Conservation (phyloP, 2,113 vertebrate genomes). For the Brachyistius frenatus region DNA sequence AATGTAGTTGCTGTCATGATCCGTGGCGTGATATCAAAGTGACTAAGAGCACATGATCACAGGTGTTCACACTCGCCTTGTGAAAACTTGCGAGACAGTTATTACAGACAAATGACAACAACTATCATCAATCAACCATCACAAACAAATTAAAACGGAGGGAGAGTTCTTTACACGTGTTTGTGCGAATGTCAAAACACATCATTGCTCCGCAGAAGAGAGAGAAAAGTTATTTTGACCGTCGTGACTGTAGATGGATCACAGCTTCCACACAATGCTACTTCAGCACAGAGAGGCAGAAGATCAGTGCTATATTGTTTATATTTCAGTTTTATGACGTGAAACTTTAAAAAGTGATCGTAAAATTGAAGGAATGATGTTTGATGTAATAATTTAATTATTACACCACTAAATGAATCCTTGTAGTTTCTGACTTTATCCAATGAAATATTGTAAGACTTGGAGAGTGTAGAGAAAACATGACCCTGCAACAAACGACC, state of each 20-base stretch:
- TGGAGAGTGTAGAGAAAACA: no score
- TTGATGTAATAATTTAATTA: no score
- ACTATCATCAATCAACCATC: slow-evolving; percentile 26
- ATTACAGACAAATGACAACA: slow-evolving; percentile 42
- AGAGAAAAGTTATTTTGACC: neutral
- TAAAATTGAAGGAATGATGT: no score
- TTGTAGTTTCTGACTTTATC: no score
- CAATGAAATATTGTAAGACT: no score
- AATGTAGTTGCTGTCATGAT: slow-evolving; percentile 34
- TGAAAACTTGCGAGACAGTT: slow-evolving; percentile 24
- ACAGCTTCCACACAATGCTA: neutral
- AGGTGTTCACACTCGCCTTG: slow-evolving; percentile 36
- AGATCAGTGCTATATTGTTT: neutral
- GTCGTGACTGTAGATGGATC: neutral
- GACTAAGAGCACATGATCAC: slow-evolving; percentile 21
- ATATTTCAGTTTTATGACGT: no score
- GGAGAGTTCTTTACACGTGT: neutral
- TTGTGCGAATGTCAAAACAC: slow-evolving; percentile 9
- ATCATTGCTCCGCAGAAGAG: neutral
- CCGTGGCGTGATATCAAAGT: slow-evolving; percentile 37
- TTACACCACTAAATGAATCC: no score
- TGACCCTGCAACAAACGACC: no score
- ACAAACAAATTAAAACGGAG: slow-evolving; percentile 29
- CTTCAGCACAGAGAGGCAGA: neutral
- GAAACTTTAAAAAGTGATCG: no score